Evolutionary conservation across 2,888 invertebrate genomes (phyloP), one percentile per base, ranked within the genome.

Genomic region (Amorpha juglandis): DNA sequence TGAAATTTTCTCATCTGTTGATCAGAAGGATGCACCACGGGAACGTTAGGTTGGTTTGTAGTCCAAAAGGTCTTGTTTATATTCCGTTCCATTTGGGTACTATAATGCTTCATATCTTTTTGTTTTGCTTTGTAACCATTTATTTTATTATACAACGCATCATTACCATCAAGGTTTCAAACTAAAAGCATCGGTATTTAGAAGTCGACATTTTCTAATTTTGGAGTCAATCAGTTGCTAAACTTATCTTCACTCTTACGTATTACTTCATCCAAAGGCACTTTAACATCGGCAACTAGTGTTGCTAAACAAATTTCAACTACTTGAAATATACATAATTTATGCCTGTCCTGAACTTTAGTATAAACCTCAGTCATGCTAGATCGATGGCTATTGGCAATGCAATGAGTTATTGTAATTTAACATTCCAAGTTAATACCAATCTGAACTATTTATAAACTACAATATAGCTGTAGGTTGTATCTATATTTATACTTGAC

Each of bases 331-430:
- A 72, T 67, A 64, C 50, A 73, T 78, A 79, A 86, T 87, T 84
- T 87, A 86, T 83, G 78, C 71, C 68, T 75, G 70, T 78, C 70
- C 80, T 89, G 87, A 88, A 87, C 88, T 89, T 88, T 88, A 77
- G 73, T 76, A 68, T 19, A n/a, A 65, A 21, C 38, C 48, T 58
- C 74, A 77, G 78, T 75, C 72, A 75, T 85, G 79, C 74, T 80
- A 85, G 75, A 82, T 78, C 77, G 79, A 81, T 78, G 74, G 76
- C 77, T 77, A 79, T 75, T 74, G 78, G 73, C 70, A 76, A 81
- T 80, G 83, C 83, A 86, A 88, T 86, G 80, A 84, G 74, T 79
- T 84, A 82, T 82, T 83, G 79, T 74, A 70, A 73, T 72, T 68
- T 66, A 71, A 75, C 70, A 74, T 75, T 78, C 71, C 71, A 66